phyloP scores from a whole-genome alignment of 1,140 invertebrate genomes.

The Copidosoma floridanum region DNA sequence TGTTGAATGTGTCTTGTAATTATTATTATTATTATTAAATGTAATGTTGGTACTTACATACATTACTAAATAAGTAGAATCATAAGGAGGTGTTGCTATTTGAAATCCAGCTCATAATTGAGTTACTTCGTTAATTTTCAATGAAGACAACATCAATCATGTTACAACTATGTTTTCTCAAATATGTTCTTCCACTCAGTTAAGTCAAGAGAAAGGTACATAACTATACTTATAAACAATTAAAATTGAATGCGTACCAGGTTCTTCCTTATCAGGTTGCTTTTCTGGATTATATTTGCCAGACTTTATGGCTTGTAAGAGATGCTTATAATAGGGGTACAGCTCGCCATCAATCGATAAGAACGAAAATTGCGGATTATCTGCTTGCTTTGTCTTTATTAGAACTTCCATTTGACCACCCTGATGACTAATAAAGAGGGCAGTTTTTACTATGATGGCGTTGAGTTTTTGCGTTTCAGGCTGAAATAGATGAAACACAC shows the following conservation, averaged over 20 bases:
- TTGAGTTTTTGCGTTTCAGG: constrained; percentile 90
- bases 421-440: constrained; percentile 88
- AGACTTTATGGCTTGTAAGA: constrained; percentile 78
- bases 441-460: constrained; percentile 95
- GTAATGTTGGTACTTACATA: constrained; percentile 51
- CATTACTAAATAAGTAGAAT: constrained; percentile 50
- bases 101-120: constrained; percentile 42
- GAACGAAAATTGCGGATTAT: constrained; percentile 93
- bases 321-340: constrained; percentile 87
- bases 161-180: constrained; percentile 33
- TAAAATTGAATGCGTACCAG: constrained; percentile 54
- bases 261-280: constrained; percentile 56
- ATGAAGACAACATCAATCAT: constrained; percentile 39
- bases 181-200: constrained; percentile 27
- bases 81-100: constrained; percentile 49
- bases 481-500: constrained; percentile 62
- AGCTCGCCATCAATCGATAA: constrained; percentile 81
- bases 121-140: constrained; percentile 44
- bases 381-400: constrained; percentile 93
- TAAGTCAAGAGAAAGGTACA: constrained; percentile 29
- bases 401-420: constrained; percentile 98
- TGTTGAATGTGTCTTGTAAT: too few relatives aligned
- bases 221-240: constrained; percentile 26
- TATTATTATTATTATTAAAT: too few relatives aligned
- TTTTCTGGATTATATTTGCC: constrained; percentile 73